Base-by-base conservation (phyloP, 2,888 invertebrate species). In the Boloria euphrosyne region DNA sequence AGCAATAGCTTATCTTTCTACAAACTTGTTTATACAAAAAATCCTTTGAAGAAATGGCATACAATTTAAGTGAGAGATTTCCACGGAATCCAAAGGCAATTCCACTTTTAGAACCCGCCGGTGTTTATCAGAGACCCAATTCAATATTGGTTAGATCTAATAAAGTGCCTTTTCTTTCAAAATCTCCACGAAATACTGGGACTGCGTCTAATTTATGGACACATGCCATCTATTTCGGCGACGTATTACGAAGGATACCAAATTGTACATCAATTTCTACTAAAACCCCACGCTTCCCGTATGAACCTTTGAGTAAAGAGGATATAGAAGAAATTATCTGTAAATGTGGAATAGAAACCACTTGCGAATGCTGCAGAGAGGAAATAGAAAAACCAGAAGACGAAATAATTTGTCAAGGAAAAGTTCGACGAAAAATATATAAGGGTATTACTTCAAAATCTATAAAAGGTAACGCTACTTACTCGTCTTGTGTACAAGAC, bases 61-160 rank as follows among this genome's bases (percentile, higher is more conserved):
- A 80, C 67, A 80, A 73, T 71, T 71, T 82, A 61, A 71, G 69
- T 43, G 73, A 79, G 13, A 79, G 90, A 70, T 89, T 90, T 79
- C 67, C 78, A 18, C 68, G 70, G 27, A 58, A 76, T 13, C 76
- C 77, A 13, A 75, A 79, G 73, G 79, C 78, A 70, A 81, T 72
- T 67, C 77, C 73, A 43, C 69, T 90, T 52, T 75, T 81, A 38
- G 90, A 89, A 62, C 90, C 90, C 61, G 85, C 90, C 62, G 85
- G 85, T n/a, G 75, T 85, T 1, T 91, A 89, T 72, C 81, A 85
- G 72, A 68, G 66, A 66, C 72, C 75, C 16, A 70, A 64, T 65
- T 59, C 62, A 13, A 18, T 63, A 16, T 69, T 72, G 70, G 51
- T 61, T 31, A 74, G 75, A 68, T 57, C 53, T 10, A 83, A 81